Conservation (phyloP, 2,888 invertebrate species). For the Chaitophorus viminalis region DNA sequence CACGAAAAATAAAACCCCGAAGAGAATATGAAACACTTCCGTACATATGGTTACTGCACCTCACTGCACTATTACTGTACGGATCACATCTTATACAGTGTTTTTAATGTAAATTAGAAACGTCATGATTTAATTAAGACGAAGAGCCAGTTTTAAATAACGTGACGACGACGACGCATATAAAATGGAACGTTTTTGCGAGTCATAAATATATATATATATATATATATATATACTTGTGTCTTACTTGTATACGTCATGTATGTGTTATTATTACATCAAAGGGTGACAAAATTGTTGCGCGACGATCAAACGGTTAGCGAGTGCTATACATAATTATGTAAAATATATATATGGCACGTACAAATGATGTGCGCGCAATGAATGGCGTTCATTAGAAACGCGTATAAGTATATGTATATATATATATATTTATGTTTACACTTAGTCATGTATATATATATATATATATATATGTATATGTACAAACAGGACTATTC, state of each 20-base stretch:
- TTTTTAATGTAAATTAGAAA: not conserved
- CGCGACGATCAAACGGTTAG: conserved; percentile 51
- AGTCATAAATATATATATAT: too few species aligned
- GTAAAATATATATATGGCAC: not conserved
- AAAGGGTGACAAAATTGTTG: conserved; percentile 31
- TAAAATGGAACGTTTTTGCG: not conserved
- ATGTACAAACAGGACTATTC: conserved; percentile 7
- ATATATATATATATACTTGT: too few species aligned
- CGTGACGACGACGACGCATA: not conserved
- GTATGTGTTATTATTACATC: conserved; percentile 37
- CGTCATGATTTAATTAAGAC: not conserved
- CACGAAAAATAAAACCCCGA: too few species aligned
- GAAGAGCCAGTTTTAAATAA: not conserved
- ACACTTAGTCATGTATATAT: not conserved
- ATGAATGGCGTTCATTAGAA: conserved; percentile 48
- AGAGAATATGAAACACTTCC: too few species aligned
- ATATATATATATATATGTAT: not conserved
- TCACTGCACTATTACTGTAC: not conserved
- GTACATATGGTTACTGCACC: too few species aligned
- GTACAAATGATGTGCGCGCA: not conserved
- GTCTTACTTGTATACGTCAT: not conserved
- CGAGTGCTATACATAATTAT: not conserved
- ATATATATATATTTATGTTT: not conserved
- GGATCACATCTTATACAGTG: not conserved
- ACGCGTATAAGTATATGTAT: not conserved